Evolutionary conservation across 2,797 vertebrate species (phyloP).

Genomic region (Sebastes hopkinsi): DNA sequence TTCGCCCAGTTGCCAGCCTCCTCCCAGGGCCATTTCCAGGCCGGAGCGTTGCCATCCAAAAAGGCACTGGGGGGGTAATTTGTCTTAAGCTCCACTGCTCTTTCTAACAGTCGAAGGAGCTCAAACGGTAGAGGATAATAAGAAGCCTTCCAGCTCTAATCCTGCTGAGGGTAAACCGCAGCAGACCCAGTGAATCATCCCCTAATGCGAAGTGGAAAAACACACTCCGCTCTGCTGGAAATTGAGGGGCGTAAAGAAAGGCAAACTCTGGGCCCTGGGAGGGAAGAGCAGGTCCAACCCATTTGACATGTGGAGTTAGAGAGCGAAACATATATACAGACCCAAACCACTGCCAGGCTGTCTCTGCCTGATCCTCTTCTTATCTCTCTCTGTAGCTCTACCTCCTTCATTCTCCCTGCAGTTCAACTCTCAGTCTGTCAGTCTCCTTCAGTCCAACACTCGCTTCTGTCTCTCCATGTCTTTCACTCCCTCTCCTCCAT

Average conservation of each 20-base stretch:
- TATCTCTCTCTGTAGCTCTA: neutral
- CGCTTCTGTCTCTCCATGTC: neutral
- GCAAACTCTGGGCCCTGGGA: slow-evolving; percentile 27
- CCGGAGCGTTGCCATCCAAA: slow-evolving; percentile 31
- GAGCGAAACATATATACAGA: slow-evolving; percentile 37
- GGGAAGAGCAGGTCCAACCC: slow-evolving; percentile 46
- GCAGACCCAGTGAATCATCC: slow-evolving; percentile 69
- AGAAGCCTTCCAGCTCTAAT: slow-evolving; percentile 68
- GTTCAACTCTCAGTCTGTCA: neutral
- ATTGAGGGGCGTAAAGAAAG: slow-evolving; percentile 36
- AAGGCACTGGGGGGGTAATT: slow-evolving; percentile 63
- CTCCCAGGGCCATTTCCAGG: slow-evolving; percentile 37
- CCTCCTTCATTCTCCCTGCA: neutral
- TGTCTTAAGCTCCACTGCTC: slow-evolving; percentile 69
- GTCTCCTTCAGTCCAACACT: neutral
- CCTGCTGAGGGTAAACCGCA: slow-evolving; percentile 60
- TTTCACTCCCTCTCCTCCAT: neutral
- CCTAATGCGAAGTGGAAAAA: slow-evolving; percentile 62
- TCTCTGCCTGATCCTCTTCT: slow-evolving; percentile 32
- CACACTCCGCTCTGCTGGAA: slow-evolving; percentile 55
- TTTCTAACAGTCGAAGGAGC: slow-evolving; percentile 54
- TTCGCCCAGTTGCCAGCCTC: slow-evolving; percentile 18
- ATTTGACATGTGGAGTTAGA: slow-evolving; percentile 57
- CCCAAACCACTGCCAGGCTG: slow-evolving; percentile 18
- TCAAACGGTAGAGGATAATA: slow-evolving; percentile 66